phyloP scores from a whole-genome alignment of 1,140 invertebrate species.

The Leptoteleia sp. region DNA sequence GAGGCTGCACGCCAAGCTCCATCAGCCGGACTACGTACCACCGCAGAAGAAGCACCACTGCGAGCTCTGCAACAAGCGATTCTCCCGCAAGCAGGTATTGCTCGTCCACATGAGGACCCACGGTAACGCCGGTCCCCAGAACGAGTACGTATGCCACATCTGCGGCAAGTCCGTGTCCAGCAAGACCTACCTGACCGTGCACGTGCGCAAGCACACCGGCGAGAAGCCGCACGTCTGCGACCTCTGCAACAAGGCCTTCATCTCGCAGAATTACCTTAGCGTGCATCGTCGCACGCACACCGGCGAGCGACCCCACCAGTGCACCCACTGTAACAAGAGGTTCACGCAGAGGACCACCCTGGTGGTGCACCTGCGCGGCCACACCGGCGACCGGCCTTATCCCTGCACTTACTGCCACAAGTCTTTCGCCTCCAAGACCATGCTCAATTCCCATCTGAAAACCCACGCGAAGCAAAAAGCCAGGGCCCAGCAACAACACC shows the following conservation, averaged over 20 bases:
- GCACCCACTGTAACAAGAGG: conserved; percentile 86
- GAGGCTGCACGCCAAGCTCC: conserved; percentile 81
- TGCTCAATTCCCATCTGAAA: conserved; percentile 79
- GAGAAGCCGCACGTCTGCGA: conserved; percentile 82
- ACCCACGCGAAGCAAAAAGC: conserved; percentile 79
- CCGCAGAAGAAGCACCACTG: conserved; percentile 80
- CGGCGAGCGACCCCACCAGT: conserved; percentile 84
- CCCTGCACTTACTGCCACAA: conserved; percentile 83
- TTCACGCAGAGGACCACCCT: conserved; percentile 86
- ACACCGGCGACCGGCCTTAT: conserved; percentile 85
- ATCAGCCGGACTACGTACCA: conserved; percentile 79
- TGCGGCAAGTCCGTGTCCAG: conserved; percentile 87
- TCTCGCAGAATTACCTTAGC: conserved; percentile 86
- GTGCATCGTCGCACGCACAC: conserved; percentile 88
- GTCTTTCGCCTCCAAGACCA: conserved; percentile 79
- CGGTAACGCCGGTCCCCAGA: conserved; percentile 73
- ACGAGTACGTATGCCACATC: conserved; percentile 85
- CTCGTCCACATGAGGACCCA: conserved; percentile 79
- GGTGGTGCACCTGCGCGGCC: conserved; percentile 81
- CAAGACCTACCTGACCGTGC: conserved; percentile 91
- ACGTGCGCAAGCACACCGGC: conserved; percentile 87
- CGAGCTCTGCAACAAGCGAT: conserved; percentile 79
- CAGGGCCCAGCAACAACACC: conserved; percentile 69
- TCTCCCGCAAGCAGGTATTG: conserved; percentile 79
- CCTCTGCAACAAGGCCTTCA: conserved; percentile 85